These are phyloP conservation scores for Mimas tiliae DNA, from an alignment of 2,888 invertebrate genomes.

Conservation along the genomic window DNA sequence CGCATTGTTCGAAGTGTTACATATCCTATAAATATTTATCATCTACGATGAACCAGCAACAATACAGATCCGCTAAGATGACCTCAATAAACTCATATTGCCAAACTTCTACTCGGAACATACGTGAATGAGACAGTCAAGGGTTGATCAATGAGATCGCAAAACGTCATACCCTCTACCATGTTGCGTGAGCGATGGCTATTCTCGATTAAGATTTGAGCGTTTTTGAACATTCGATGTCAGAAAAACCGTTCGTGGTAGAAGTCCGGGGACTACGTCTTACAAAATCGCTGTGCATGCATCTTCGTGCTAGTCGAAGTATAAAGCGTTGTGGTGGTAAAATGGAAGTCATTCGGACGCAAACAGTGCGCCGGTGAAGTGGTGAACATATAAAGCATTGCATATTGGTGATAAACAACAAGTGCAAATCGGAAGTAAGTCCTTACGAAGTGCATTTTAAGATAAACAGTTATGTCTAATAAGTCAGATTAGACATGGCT, in stretches of 20 bases:
- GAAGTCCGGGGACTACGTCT: slow-evolving; percentile 70
- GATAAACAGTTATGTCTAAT: not conserved
- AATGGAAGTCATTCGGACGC: slow-evolving; percentile 78
- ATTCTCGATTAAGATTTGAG: slow-evolving; percentile 35
- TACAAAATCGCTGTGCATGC: slow-evolving; percentile 79
- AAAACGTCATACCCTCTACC: slow-evolving; percentile 72
- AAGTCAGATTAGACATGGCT: not conserved
- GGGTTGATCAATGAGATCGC: slow-evolving; percentile 78
- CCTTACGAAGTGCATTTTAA: slow-evolving; percentile 41
- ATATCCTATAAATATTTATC: slow-evolving; percentile 24
- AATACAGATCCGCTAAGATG: slow-evolving; percentile 67
- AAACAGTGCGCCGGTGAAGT: slow-evolving; percentile 76
- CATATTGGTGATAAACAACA: slow-evolving; percentile 62
- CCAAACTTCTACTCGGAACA: slow-evolving; percentile 72
- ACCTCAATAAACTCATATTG: slow-evolving; percentile 75
- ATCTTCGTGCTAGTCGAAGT: slow-evolving; percentile 80
- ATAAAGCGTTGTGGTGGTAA: slow-evolving; percentile 78
- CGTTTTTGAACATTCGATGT: slow-evolving; percentile 37
- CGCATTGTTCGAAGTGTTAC: slow-evolving; percentile 8
- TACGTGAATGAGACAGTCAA: slow-evolving; percentile 68
- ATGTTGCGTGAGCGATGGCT: slow-evolving; percentile 39
- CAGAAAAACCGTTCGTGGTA: slow-evolving; percentile 60
- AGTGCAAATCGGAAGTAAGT: slow-evolving; percentile 70
- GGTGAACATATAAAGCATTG: slow-evolving; percentile 61
- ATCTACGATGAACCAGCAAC: slow-evolving; percentile 30